phyloP scores from a whole-genome alignment of 2,113 vertebrate genomes.

The Sitta europaea region DNA sequence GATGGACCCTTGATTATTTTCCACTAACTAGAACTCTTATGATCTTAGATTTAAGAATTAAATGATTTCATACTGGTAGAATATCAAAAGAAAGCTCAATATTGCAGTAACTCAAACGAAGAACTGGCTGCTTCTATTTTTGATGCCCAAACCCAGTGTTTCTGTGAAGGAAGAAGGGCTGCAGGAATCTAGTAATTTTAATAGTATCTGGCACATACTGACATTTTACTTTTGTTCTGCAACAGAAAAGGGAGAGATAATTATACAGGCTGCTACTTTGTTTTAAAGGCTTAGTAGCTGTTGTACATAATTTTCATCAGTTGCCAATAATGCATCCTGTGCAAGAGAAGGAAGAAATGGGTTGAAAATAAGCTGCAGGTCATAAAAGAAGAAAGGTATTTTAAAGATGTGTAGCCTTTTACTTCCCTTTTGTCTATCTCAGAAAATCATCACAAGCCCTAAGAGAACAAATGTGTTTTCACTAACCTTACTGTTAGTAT shows the following conservation, averaged over 20 bases:
- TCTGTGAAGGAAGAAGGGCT: not conserved
- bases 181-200: not conserved
- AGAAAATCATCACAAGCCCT: not conserved
- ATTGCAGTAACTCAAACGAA: not conserved
- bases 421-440: not conserved
- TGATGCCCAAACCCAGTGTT: not conserved
- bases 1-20: not conserved
- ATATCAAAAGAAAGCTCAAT: not conserved
- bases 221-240: not conserved
- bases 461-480: not conserved
- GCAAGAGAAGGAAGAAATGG: not conserved
- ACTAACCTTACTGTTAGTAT: not conserved
- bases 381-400: not conserved
- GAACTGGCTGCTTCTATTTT: not conserved
- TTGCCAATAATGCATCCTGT: not conserved
- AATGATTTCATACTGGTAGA: not conserved
- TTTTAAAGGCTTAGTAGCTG: not conserved
- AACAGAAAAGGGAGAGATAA: not conserved
- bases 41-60: not conserved
- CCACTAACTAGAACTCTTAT: not conserved
- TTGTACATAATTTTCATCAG: not conserved
- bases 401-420: not conserved
- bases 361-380: not conserved
- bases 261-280: not conserved
- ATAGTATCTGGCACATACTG: not conserved